phyloP scores from a whole-genome alignment of 2,888 invertebrate species.

The Drosophila parthenogenetica region DNA sequence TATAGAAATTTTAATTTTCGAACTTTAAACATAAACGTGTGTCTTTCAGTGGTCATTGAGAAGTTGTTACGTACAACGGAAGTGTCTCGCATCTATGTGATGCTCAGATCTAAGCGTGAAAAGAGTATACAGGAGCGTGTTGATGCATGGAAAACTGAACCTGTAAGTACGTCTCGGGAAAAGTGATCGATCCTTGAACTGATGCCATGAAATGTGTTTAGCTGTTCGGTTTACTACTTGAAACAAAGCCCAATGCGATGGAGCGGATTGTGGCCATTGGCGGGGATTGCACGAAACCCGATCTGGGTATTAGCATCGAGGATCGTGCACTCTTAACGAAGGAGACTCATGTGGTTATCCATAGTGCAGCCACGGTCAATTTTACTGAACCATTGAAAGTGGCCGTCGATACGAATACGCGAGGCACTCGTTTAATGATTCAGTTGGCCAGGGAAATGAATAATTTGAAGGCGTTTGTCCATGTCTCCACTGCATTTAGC shows the following conservation, averaged over 20 bases:
- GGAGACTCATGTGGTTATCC: conserved; percentile 88
- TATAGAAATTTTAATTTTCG: neutral
- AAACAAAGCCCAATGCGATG: conserved; percentile 71
- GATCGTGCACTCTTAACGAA: conserved; percentile 79
- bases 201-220: neutral
- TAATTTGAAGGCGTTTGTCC: conserved; percentile 86
- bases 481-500: conserved; percentile 89
- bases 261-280: conserved; percentile 81
- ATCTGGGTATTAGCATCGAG: conserved; percentile 82
- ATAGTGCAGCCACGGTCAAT: conserved; percentile 95
- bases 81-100: conserved; percentile 86
- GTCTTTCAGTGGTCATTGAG: conserved; percentile 54
- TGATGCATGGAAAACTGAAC: conserved; percentile 89
- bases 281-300: conserved; percentile 83
- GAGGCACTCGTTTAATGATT: conserved; percentile 88
- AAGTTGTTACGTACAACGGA: conserved; percentile 85
- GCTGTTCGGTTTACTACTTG: conserved; percentile 42
- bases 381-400: conserved; percentile 90
- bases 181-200: neutral
- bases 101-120: conserved; percentile 87
- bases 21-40: neutral
- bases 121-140: conserved; percentile 88
- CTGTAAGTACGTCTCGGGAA: conserved; percentile 84
- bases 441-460: conserved; percentile 88
- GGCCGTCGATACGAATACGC: conserved; percentile 89